Percentiles rank a stretch among this genome's conserved stretches.
These are phyloP conservation scores for Cryptotis parvus DNA, from an alignment of 2,113 vertebrate genomes.

Conservation along the genomic window DNA sequence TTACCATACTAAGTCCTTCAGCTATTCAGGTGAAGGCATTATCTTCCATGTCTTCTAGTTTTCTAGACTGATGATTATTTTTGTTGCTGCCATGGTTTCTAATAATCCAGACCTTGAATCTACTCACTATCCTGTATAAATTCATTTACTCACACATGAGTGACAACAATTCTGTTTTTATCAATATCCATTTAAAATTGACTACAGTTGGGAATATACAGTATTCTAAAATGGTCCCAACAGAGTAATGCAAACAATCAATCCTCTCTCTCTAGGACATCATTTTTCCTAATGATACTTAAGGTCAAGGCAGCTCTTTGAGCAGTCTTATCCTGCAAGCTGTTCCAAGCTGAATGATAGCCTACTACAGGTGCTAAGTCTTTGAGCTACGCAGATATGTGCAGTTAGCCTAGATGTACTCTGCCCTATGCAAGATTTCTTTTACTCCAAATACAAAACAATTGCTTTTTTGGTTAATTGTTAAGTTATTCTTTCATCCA, in stretches of 20 bases:
- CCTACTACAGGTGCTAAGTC: not conserved
- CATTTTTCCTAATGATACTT: not conserved
- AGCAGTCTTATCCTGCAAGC: not conserved
- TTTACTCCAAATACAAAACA: not conserved
- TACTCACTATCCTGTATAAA: not conserved
- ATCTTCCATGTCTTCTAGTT: not conserved
- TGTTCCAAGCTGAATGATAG: not conserved
- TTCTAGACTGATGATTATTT: not conserved
- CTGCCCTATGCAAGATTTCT: not conserved
- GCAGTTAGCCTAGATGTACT: not conserved
- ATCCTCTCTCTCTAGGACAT: not conserved
- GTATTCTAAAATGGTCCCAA: not conserved
- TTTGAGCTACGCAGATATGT: not conserved
- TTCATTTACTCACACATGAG: not conserved
- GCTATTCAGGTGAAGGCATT: not conserved
- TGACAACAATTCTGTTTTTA: not conserved
- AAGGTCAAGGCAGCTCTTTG: not conserved
- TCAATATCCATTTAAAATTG: not conserved
- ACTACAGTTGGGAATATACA: not conserved
- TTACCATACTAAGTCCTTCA: not conserved
- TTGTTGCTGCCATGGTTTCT: not conserved
- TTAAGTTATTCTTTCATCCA: constrained; percentile 16
- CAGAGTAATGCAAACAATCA: not conserved
- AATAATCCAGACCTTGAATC: not conserved
- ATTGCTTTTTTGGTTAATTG: not conserved